Evolutionary conservation across 2,888 invertebrate genomes (phyloP).

Genomic region (Agelastica alni): DNA sequence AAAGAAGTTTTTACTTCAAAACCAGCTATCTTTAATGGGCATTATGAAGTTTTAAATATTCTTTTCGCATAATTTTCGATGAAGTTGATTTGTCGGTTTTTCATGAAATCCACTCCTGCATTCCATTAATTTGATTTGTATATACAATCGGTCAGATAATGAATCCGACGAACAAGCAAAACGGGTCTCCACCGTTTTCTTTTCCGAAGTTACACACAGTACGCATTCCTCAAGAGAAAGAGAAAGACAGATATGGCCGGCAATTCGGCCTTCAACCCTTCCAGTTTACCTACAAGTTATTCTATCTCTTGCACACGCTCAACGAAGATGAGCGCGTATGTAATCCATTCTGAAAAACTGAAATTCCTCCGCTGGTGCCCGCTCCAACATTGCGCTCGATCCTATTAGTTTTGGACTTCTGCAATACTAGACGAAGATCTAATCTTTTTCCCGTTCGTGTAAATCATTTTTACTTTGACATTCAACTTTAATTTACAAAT

Average conservation of each 20-base stretch:
- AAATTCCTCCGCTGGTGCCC: slow-evolving; percentile 6
- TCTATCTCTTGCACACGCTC: slow-evolving; percentile 33
- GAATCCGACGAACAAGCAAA: slow-evolving; percentile 51
- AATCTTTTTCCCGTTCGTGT: too few species aligned
- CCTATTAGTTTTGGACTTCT: too few species aligned
- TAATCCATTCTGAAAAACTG: slow-evolving; percentile 18
- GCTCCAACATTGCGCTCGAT: too few species aligned
- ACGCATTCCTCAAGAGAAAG: slow-evolving; percentile 53
- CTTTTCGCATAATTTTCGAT: too few species aligned
- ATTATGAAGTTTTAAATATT: too few species aligned
- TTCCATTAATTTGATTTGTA: slow-evolving; percentile 52
- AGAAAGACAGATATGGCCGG: slow-evolving; percentile 22
- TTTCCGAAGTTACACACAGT: slow-evolving; percentile 33
- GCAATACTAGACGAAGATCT: too few species aligned
- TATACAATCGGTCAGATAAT: slow-evolving; percentile 49
- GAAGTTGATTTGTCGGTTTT: neutral
- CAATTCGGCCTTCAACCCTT: slow-evolving; percentile 53
- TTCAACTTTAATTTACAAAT: too few species aligned
- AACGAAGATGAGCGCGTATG: neutral
- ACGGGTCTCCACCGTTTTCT: slow-evolving; percentile 43
- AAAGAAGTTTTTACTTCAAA: too few species aligned
- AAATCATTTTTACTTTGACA: too few species aligned
- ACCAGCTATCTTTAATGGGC: too few species aligned
- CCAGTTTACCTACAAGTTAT: slow-evolving; percentile 42
- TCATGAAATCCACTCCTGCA: slow-evolving; percentile 25